These are phyloP conservation scores for Forbesichthys papilliferus DNA, from an alignment of 2,113 vertebrate species.

Conservation along the genomic window DNA sequence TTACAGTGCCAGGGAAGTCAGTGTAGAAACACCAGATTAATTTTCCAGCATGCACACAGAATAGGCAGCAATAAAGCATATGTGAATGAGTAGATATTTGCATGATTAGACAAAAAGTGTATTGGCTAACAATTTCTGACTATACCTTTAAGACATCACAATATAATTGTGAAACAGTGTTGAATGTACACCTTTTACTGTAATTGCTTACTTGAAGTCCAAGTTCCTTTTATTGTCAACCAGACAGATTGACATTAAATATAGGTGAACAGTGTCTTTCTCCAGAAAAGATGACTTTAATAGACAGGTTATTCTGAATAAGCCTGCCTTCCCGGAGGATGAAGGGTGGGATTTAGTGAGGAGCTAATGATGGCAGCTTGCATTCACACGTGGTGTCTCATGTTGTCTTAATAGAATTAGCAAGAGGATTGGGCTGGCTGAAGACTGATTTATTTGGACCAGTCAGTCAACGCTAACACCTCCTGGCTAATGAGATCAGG, in stretches of 20 bases:
- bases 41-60: no score
- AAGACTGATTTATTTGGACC: constrained; percentile 53
- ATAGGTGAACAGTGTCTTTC: not conserved
- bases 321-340: constrained; percentile 17
- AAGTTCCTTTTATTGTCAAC: not conserved
- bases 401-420: constrained; percentile 48
- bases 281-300: not conserved
- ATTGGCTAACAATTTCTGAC: no score
- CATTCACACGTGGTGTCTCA: constrained; percentile 23
- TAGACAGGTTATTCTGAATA: not conserved
- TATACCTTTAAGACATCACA: no score
- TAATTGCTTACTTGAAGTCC: no score
- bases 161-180: no score
- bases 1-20: no score
- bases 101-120: no score
- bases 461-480: constrained; percentile 33
- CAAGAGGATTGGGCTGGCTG: constrained; percentile 39
- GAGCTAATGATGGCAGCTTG: constrained; percentile 32
- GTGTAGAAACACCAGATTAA: no score
- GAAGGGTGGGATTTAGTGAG: constrained; percentile 26
- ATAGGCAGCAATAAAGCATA: no score
- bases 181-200: no score
- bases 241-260: not conserved
- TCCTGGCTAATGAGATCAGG: constrained; percentile 28
- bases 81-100: no score